Conservation (phyloP, 2,888 invertebrate genomes). For the Hipparchia sbordonii region DNA sequence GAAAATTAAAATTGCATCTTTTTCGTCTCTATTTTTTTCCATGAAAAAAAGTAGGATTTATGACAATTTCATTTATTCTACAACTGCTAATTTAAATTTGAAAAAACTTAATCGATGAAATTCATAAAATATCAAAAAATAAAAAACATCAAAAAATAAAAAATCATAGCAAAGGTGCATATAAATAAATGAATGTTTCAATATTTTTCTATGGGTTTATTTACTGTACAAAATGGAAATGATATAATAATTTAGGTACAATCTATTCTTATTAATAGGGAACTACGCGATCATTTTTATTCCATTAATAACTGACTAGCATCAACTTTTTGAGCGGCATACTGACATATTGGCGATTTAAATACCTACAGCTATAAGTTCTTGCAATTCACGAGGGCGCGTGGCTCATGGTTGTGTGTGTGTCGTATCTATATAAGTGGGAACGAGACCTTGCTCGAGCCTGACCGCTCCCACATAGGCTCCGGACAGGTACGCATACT, state of each 20-base stretch:
- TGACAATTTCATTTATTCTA: too few species aligned
- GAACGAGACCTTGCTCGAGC: too few species aligned
- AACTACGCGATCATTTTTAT: constrained; percentile 35
- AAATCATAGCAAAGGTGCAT: background rate
- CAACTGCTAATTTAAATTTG: background rate
- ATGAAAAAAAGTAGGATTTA: too few species aligned
- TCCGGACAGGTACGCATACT: too few species aligned
- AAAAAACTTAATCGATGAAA: background rate
- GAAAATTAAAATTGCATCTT: too few species aligned
- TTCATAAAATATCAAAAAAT: background rate
- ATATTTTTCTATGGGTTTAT: constrained; percentile 26
- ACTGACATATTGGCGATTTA: constrained; percentile 29
- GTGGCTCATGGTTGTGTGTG: too few species aligned
- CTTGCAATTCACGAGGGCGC: too few species aligned
- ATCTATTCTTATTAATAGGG: constrained; percentile 29
- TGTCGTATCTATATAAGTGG: too few species aligned
- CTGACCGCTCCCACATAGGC: too few species aligned
- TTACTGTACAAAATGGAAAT: constrained; percentile 42
- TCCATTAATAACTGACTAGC: constrained; percentile 50
- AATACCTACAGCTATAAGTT: background rate
- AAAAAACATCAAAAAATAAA: background rate
- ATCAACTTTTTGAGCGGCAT: constrained; percentile 46
- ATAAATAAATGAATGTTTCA: background rate
- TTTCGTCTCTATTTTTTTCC: too few species aligned
- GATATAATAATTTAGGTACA: constrained; percentile 3